phyloP scores from a whole-genome alignment of 1,140 invertebrate genomes.

The Pseudomyrmex pallidus region DNA sequence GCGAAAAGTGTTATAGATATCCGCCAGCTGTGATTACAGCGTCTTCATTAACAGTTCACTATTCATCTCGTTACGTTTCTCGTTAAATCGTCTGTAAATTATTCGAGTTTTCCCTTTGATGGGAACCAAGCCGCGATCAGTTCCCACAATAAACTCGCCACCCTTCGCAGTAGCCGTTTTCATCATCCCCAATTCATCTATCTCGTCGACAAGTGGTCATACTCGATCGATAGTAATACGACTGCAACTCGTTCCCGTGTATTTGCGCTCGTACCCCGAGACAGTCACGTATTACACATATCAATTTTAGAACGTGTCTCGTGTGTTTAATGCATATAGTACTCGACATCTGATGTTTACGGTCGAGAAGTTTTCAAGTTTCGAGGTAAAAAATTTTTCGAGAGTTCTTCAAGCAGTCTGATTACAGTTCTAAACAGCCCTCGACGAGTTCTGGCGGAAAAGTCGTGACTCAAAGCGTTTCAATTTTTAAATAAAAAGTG shows the following conservation, averaged over 20 bases:
- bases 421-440: too few species aligned
- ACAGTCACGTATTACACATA: not conserved
- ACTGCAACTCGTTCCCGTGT: conserved; percentile 7
- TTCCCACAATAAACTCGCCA: conserved; percentile 65
- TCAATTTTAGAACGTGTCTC: too few species aligned
- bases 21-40: conserved; percentile 20
- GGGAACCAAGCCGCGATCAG: conserved; percentile 57
- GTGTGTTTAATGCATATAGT: too few species aligned
- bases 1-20: conserved; percentile 2
- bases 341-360: too few species aligned
- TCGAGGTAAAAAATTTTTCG: too few species aligned
- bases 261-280: not conserved
- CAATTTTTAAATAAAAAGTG: too few species aligned
- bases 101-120: conserved; percentile 58
- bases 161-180: conserved; percentile 50
- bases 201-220: conserved; percentile 38
- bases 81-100: conserved; percentile 26
- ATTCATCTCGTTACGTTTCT: conserved; percentile 24
- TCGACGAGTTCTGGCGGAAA: too few species aligned
- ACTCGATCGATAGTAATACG: conserved; percentile 32
- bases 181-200: conserved; percentile 50
- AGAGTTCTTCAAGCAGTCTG: too few species aligned
- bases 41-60: conserved; percentile 21
- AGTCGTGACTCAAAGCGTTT: too few species aligned
- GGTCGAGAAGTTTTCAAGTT: too few species aligned